These are phyloP conservation scores for Philaenus spumarius DNA, from an alignment of 1,140 invertebrate genomes.

Conservation along the genomic window DNA sequence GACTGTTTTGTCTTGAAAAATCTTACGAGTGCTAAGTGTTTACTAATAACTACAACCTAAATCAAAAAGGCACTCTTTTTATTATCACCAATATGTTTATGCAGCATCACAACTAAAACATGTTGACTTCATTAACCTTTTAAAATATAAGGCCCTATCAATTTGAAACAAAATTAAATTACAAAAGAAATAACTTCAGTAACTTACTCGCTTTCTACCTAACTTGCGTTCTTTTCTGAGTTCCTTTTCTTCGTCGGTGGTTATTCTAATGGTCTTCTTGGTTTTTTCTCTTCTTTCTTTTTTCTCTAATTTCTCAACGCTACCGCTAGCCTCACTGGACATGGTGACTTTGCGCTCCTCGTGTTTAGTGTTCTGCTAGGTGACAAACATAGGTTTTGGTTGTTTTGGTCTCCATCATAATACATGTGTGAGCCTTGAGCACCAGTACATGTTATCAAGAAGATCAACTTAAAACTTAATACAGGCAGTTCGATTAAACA, in stretches of 20 bases:
- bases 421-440: no score
- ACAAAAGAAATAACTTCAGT: not conserved
- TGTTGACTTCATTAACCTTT: not conserved
- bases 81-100: not conserved
- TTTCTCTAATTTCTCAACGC: constrained; percentile 1
- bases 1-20: no score
- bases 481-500: no score
- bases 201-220: constrained; percentile 12
- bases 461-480: no score
- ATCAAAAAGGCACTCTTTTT: not conserved
- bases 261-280: not conserved
- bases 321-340: not conserved
- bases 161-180: not conserved
- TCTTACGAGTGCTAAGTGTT: not conserved
- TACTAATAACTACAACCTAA: not conserved
- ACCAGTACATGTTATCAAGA: no score
- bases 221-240: constrained; percentile 15
- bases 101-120: not conserved
- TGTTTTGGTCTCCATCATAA: no score
- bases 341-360: constrained; percentile 9
- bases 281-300: constrained; percentile 10
- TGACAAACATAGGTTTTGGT: no score
- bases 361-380: no score
- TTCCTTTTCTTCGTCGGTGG: constrained; percentile 12
- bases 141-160: not conserved